A percentile compares a stretch with the other conserved stretches of the same genome.
Conservation (phyloP, 2,888 invertebrate species). For the Calliphora vomitoria region DNA sequence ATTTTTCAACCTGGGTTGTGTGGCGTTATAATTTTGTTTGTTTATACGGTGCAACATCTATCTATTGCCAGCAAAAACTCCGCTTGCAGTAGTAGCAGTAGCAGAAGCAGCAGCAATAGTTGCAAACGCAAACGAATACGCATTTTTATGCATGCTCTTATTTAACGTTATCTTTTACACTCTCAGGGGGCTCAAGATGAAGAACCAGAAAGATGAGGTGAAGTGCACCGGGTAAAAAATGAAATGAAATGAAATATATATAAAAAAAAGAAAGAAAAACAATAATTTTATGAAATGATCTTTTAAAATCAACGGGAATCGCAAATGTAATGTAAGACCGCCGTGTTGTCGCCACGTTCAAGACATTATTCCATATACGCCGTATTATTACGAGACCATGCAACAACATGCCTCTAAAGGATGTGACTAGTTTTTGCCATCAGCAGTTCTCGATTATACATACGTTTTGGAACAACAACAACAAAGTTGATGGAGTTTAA, state of each 20-base stretch:
- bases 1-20: constrained; percentile 39
- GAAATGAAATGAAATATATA: constrained; percentile 10
- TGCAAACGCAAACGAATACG: constrained; percentile 31
- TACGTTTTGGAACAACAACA: constrained; percentile 6
- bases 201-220: constrained; percentile 1
- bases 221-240: neutral
- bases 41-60: constrained; percentile 26
- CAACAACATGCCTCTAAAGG: constrained; percentile 72
- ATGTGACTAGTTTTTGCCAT: constrained; percentile 67
- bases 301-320: constrained; percentile 56
- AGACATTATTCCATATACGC: constrained; percentile 73
- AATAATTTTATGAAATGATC: constrained; percentile 40
- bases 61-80: neutral
- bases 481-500: constrained; percentile 54
- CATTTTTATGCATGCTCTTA: constrained; percentile 62
- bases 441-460: constrained; percentile 39
- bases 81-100: neutral
- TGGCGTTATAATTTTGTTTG: constrained; percentile 56
- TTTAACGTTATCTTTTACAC: constrained; percentile 61
- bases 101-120: neutral
- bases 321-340: constrained; percentile 60
- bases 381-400: constrained; percentile 65
- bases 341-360: constrained; percentile 73
- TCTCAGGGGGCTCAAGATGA: constrained; percentile 44
- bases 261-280: neutral